Conservation (phyloP, 2,113 vertebrate genomes). For the Amblyopsis rosae region DNA sequence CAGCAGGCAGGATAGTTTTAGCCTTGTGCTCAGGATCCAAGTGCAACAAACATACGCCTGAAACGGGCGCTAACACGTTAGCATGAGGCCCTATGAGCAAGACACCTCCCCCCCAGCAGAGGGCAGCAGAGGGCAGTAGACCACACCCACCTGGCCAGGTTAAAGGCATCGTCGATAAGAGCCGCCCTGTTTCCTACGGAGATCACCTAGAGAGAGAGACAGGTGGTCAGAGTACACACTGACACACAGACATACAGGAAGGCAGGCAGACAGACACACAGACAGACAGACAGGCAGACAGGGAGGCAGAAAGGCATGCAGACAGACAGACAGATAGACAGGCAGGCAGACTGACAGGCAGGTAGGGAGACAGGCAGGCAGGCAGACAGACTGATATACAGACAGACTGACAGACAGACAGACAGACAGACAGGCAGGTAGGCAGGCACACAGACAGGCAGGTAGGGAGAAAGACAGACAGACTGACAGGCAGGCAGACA, state of each 20-base stretch:
- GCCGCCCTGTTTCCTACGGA: slow-evolving; percentile 94
- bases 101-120: no score
- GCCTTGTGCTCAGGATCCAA: no score
- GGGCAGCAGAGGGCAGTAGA: not conserved
- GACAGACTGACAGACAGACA: not conserved
- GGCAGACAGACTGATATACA: not conserved
- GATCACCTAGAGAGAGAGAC: slow-evolving; percentile 80
- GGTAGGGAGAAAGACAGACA: not conserved
- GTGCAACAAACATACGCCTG: no score
- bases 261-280: not conserved
- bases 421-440: slow-evolving; percentile 58
- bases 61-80: no score
- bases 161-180: slow-evolving; percentile 96
- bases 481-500: not conserved
- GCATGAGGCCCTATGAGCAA: no score
- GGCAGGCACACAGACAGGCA: not conserved
- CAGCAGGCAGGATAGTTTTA: no score
- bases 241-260: not conserved
- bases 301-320: not conserved
- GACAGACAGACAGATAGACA: not conserved
- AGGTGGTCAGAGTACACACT: not conserved
- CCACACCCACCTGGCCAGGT: slow-evolving; percentile 89
- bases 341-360: not conserved
- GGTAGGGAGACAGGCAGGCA: not conserved
- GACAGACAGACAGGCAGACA: not conserved